These are phyloP conservation scores for sheep (Ovis aries) DNA, from an alignment of 2,113 vertebrate species.

Conservation along the genomic window ARS-UI_Ramb_v3.0 NC_056069.1:65196001-65196500, in stretches of 20 bases:
- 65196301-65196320: background rate
- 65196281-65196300: background rate
- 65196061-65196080: background rate
- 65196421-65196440: background rate
- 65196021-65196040: background rate
- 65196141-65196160: background rate
- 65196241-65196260: background rate
- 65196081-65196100: background rate
- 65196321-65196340: slow-evolving; percentile 1
- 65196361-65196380: slow-evolving; percentile 7
- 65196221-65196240: slow-evolving; percentile 3
- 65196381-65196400: background rate
- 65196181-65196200: background rate
- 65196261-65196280: background rate
- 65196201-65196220: slow-evolving; percentile 5
- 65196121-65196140: background rate
- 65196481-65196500: background rate
- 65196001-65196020: background rate
- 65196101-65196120: background rate
- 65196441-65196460: background rate
- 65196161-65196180: slow-evolving; percentile 13
- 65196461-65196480: background rate
- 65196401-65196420: background rate
- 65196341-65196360: background rate
- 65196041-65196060: slow-evolving; percentile 4